Evolutionary conservation across 2,113 vertebrate genomes (phyloP), one percentile per base, ranked within the genome.

Genomic region (Hiodon tergisus): DNA sequence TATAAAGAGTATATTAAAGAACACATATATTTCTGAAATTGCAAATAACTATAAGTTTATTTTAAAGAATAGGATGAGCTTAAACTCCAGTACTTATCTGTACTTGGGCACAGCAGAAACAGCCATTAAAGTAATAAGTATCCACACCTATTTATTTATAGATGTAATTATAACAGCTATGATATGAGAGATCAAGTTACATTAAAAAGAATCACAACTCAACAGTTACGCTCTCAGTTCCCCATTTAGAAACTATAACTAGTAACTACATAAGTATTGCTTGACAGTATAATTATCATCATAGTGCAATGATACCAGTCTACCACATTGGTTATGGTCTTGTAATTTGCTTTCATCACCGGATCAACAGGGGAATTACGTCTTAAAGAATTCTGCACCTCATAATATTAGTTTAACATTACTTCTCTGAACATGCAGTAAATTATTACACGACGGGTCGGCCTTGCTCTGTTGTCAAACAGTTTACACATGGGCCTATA

Each of bases 161-260:
- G 14, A 83, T 75, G 72, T 81, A 17, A 60, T 77, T 81, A 87
- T 88, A 78, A 87, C 85, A 83, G 85, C 74, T 85, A 78, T 62
- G 17, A 87, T 85, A 77, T 51, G 75, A 79, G 76, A 63, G 80
- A 58, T 71, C 83, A 83, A 77, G 81, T 67, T 77, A 81, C 82
- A 83, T 81, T 82, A 80, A 83, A 82, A 83, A 79, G 85, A 76
- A 83, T 86, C 86, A 85, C 83, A 84, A 83, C 78, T 81, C 74
- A 81, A 78, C 77, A 84, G 79, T 83, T 76, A 72, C 76, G 80
- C 75, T 73, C 75, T 80, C 80, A 77, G 78, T 80, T 88, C 86
- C 85, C 83, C 73, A 80, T 86, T 85, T 81, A 83, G 77, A 72
- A 80, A 73, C 82, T 54, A 81, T 89, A 83, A 89, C 87, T 88